A percentile compares a stretch with the other conserved stretches of the same genome.
Conservation (phyloP, 2,888 invertebrate genomes). For the Lacanobia oleracea region DNA sequence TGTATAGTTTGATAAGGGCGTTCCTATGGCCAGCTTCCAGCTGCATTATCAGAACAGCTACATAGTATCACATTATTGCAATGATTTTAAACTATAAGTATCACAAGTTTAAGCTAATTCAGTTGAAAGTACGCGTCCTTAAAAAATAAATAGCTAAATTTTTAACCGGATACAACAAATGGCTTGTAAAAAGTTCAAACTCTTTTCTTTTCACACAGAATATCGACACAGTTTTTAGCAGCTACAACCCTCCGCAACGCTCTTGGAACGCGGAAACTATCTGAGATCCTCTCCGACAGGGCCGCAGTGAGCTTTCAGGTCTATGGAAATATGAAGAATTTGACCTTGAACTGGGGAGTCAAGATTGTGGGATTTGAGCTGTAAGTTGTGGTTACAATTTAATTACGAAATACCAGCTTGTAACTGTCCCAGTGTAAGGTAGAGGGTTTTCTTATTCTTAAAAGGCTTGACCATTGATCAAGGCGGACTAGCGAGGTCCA, state of each 20-base stretch:
- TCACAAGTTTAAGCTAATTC: too few species aligned
- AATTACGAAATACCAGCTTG: background rate
- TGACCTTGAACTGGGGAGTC: slow-evolving; percentile 96
- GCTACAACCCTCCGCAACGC: slow-evolving; percentile 96
- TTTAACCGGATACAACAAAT: too few species aligned
- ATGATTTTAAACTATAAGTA: too few species aligned
- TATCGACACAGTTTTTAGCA: slow-evolving; percentile 94
- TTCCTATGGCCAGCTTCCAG: too few species aligned
- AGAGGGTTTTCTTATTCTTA: background rate
- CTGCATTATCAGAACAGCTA: too few species aligned
- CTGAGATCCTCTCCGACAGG: slow-evolving; percentile 96
- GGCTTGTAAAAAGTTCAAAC: background rate
- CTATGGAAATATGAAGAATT: slow-evolving; percentile 93
- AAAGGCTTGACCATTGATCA: background rate
- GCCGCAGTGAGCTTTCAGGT: slow-evolving; percentile 95
- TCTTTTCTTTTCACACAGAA: slow-evolving; percentile 83
- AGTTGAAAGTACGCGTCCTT: too few species aligned
- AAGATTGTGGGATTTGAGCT: slow-evolving; percentile 97
- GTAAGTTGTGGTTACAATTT: slow-evolving; percentile 87
- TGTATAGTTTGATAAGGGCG: too few species aligned
- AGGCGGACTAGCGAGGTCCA: too few species aligned
- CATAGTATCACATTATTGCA: too few species aligned
- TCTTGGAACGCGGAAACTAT: slow-evolving; percentile 95
- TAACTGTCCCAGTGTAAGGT: background rate
- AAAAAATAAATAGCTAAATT: too few species aligned